Evolutionary conservation across 35 echinoderm and acorn worm genomes (phyloP), one percentile per base, ranked within the genome.

Genomic region (Diadema setosum): DNA sequence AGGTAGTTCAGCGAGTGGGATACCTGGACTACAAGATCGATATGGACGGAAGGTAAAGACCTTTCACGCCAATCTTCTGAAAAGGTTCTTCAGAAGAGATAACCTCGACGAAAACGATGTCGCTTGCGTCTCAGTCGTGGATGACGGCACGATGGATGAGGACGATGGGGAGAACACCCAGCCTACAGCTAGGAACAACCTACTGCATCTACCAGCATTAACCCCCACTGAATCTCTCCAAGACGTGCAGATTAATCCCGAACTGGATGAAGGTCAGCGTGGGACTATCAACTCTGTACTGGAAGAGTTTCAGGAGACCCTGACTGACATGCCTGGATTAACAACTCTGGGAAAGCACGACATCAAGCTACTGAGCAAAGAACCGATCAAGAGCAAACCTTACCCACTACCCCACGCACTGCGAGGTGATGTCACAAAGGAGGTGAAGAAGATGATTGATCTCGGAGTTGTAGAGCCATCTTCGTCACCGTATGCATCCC

Each of bases 281-380:
- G 42, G 20, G 58, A 78, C 5, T 11, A 64, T 91, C 21, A 74
- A 86, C 31, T 14, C 49, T 35, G 8, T 92, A 25, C 16, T 86
- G 17, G 5, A 9, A 1, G 40, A 61, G 3, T 85, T 52, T 29
- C 14, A 21, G 17, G 83, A 92, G 1, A 57, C 81, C 16, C 63
- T 92, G 12, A 92, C 65, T 23, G 90, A 92, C 34, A 56, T 92
- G 30, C 90, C 90, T 3, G 82, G 90, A 8, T 80, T 58, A 33
- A 92, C 90, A 12, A 55, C 27, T 16, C 36, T 92, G 24, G 89
- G 90, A 12, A 29, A 87, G 46, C 90, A 91, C 37, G 82, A 87
- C 1, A 86, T 91, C 30, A 85, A 74, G 21, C 44, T 80, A 5
- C 52, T 18, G 2, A 31, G 56, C 21, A 46, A 30, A 2, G 7